These are phyloP conservation scores for Ditula angustiorana DNA, from an alignment of 2,888 invertebrate species.

Conservation along the genomic window DNA sequence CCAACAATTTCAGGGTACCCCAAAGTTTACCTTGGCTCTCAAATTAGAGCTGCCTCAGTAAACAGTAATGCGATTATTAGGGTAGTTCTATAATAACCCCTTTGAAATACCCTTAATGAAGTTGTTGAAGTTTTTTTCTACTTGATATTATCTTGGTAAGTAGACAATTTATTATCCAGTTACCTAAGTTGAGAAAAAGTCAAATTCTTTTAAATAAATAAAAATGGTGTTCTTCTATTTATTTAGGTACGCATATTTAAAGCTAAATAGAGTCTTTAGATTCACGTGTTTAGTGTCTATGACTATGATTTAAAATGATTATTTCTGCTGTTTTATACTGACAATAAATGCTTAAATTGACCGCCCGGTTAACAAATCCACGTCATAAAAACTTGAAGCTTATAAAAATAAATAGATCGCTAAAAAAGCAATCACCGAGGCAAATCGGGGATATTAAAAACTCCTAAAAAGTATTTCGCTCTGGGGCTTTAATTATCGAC, in stretches of 20 bases:
- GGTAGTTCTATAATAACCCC: conserved; percentile 1
- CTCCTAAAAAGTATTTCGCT: conserved; percentile 27
- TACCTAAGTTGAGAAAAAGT: too few species aligned
- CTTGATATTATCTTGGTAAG: background rate
- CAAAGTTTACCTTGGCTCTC: conserved; percentile 13
- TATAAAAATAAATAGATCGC: background rate
- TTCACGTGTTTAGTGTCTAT: too few species aligned
- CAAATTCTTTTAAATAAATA: too few species aligned
- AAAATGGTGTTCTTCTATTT: too few species aligned
- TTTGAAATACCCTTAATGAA: background rate
- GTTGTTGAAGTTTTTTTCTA: background rate
- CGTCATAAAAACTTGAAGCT: background rate
- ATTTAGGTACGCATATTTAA: too few species aligned
- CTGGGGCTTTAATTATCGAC: conserved; percentile 55
- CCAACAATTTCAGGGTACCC: conserved; percentile 10
- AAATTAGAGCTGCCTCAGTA: conserved; percentile 11
- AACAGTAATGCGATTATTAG: conserved; percentile 15
- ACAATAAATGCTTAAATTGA: too few species aligned
- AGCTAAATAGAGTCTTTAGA: too few species aligned
- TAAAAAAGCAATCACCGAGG: background rate
- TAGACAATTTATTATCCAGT: too few species aligned
- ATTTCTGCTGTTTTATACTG: too few species aligned
- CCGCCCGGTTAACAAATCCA: too few species aligned
- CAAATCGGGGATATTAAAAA: conserved; percentile 16
- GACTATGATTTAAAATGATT: too few species aligned